Evolutionary conservation across 2,113 vertebrate genomes (phyloP), one percentile per base, ranked within the genome.

Genomic region (Meles meles): DNA sequence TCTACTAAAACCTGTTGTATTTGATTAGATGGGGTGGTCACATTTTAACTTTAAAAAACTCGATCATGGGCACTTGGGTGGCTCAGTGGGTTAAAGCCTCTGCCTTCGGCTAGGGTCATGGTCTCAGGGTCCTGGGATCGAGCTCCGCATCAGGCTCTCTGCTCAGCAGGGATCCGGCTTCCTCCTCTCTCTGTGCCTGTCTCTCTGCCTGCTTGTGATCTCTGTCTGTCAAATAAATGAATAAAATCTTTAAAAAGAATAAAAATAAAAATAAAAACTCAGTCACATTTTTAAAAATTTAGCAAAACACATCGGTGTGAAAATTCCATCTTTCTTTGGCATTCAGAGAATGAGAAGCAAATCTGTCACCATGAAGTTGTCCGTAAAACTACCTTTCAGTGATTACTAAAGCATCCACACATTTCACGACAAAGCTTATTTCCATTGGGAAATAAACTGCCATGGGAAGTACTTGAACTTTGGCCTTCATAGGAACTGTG

Each of bases 341-440:
- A 61, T 96, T 71, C 39, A 79, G 44, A 87, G 84, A 55, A 83
- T 72, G 8, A 55, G n/a, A 3, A 72, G 86, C 96, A 93, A 57
- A 59, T 94, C 95, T 96, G 82, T 52, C 23, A 47, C 13, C 23
- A 31, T 63, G 55, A 80, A 90, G 17, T 34, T 89, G 52, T 83
- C 82, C 52, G 27, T 67, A 93, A 90, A 90, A 71, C 71, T 94
- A 89, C 67, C 57, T 61, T 44, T 86, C 94, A 82, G 87, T 69
- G 61, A 47, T 61, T 67, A 93, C 88, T 97, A 92, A 37, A 91
- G 39, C 44, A 87, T 23, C 63, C 81, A 74, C 29, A 84, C 59
- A 71, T 44, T 77, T 81, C 97, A 89, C 57, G 94, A 97, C 97
- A 97, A 97, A 96, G 61, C 25, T 55, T 81, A 89, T 82, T 27